Evolutionary conservation across 2,797 vertebrate species (phyloP).

Genomic region (Spea hammondii): DNA sequence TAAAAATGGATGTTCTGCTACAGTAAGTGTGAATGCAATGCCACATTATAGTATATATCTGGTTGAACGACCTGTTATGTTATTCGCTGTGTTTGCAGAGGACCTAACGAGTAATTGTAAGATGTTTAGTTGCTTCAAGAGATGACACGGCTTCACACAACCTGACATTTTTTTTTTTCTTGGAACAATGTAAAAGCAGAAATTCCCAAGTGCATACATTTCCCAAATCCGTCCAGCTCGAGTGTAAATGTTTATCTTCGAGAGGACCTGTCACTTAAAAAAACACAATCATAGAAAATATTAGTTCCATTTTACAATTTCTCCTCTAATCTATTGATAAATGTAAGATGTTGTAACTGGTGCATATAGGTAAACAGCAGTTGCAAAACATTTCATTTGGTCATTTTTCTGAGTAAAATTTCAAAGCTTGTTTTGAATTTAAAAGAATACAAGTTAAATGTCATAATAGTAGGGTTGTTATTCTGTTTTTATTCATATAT

Average conservation of each 20-base stretch:
- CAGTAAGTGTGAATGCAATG: constrained; percentile 33
- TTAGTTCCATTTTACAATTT: too few relatives aligned
- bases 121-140: not conserved
- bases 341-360: too few relatives aligned
- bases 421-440: too few relatives aligned
- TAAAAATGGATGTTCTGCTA: constrained; percentile 33
- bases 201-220: not conserved
- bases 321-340: too few relatives aligned
- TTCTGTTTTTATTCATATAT: too few relatives aligned
- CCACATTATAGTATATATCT: not conserved
- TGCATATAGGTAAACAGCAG: too few relatives aligned
- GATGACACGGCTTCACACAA: not conserved
- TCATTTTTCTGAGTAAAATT: too few relatives aligned
- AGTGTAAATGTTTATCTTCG: not conserved
- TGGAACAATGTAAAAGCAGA: not conserved
- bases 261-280: not conserved
- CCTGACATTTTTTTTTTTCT: not conserved
- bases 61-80: constrained; percentile 15
- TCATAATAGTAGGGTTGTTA: too few relatives aligned
- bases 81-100: not conserved
- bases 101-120: not conserved
- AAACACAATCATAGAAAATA: too few relatives aligned
- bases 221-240: not conserved
- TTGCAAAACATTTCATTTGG: too few relatives aligned
- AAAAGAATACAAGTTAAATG: too few relatives aligned